Conservation (phyloP, 2,888 invertebrate species). For the Trichopria drosophilae region DNA sequence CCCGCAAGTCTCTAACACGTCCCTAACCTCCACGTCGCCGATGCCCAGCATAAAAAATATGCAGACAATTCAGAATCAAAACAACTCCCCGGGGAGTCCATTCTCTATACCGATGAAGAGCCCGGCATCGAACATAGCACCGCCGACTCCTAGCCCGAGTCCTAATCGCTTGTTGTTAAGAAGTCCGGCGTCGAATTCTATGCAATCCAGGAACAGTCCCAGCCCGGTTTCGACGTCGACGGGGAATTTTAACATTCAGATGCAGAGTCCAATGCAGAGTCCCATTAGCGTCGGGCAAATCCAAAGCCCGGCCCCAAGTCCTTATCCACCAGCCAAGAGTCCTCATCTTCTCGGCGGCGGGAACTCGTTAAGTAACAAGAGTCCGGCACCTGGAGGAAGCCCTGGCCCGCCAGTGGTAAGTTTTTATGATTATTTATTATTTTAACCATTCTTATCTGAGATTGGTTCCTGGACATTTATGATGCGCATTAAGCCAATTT, state of each 20-base stretch:
- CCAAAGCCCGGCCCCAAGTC: constrained; percentile 56
- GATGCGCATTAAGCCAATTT: background rate
- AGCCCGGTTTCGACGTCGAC: constrained; percentile 52
- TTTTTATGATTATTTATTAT: constrained; percentile 11
- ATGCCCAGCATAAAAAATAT: constrained; percentile 49
- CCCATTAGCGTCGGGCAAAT: constrained; percentile 56
- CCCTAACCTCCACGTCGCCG: constrained; percentile 34
- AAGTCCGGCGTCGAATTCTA: constrained; percentile 56
- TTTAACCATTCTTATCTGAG: background rate
- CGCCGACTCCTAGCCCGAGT: constrained; percentile 56
- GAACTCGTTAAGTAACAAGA: constrained; percentile 51
- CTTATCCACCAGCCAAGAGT: constrained; percentile 56
- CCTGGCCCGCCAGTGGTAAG: constrained; percentile 56
- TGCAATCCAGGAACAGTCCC: constrained; percentile 55
- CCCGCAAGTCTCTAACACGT: constrained; percentile 18
- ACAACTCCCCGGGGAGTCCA: constrained; percentile 55
- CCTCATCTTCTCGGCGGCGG: constrained; percentile 52
- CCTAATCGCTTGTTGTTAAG: constrained; percentile 53
- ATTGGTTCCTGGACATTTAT: background rate
- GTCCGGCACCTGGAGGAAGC: constrained; percentile 56
- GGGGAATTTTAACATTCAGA: constrained; percentile 50
- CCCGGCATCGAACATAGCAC: constrained; percentile 56
- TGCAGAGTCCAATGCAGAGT: constrained; percentile 57
- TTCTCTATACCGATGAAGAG: constrained; percentile 57
- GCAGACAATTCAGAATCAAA: constrained; percentile 54